Base-by-base conservation (phyloP, 2,888 invertebrate genomes). In the Hydropsyche betteni region DNA sequence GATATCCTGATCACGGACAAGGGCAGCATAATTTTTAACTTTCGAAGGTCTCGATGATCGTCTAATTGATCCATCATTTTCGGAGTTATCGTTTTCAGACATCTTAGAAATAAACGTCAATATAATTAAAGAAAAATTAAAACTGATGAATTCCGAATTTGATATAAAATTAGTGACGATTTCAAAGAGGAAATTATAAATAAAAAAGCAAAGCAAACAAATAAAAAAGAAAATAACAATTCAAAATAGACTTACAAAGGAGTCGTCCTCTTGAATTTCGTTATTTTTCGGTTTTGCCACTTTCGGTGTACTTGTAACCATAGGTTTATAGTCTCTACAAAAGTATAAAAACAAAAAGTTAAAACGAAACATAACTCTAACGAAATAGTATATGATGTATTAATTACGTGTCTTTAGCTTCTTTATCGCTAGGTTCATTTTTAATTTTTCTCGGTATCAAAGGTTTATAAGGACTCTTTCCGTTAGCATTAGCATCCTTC, bases 11-110 rank as follows among this genome's bases (percentile, higher is more conserved):
- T 78, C 79, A 51, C 87, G 86, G 14, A 90, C 84, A 86, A 89
- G 89, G 81, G 88, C 88, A 0, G 89, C 89, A 80, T 89, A 90
- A 80, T 89, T 87, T 81, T 87, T 89, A 7, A 88, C 85, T 81
- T 89, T 89, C 0, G 85, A 85, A 0, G 86, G 85, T 33, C 89
- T 83, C 34, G 86, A 85, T 0, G 89, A 88, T 0, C 89, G 84
- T 12, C 89, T 85, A 2, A 89, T 82, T 0, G 81, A 81, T 4
- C 86, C 86, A 44, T 86, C 86, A 8, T 64, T 55, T 10, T 68
- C 68, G n/a, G 68, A 74, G 51, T 68, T 64, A 50, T 64, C 73
- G 58, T 14, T 44, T 50, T 74, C 68, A n/a, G 52, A 74, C 34
- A 68, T 34, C 68, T 50, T 71, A 24, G 24, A 36, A 64, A 64